Conservation (phyloP, 2,113 vertebrate species). For the Lepisosteus oculatus region DNA sequence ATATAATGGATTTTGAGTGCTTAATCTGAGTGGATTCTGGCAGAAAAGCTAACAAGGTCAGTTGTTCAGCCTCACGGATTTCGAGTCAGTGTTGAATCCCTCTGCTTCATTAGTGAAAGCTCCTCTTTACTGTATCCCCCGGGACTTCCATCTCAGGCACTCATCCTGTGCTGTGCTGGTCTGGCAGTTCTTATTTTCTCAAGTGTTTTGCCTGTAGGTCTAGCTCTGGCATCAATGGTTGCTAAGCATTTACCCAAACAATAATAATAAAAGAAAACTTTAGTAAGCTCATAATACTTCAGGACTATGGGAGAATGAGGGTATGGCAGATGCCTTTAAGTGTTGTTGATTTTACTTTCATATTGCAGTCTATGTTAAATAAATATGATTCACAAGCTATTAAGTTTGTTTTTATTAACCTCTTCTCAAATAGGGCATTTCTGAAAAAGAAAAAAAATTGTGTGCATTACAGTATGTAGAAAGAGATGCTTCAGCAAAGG, state of each 20-base stretch:
- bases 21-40: background rate
- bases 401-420: background rate
- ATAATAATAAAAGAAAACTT: background rate
- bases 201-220: constrained; percentile 9
- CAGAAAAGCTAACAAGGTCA: background rate
- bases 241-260: constrained; percentile 12
- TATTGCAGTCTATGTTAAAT: background rate
- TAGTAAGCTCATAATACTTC: background rate
- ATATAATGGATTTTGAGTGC: too few relatives aligned
- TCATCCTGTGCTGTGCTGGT: background rate
- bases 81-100: background rate
- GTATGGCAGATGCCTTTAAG: background rate
- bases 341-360: background rate
- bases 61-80: background rate
- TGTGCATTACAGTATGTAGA: too few relatives aligned
- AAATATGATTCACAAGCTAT: background rate
- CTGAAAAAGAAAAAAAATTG: too few relatives aligned
- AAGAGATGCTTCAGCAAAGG: too few relatives aligned
- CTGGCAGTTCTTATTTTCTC: background rate
- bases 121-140: too few relatives aligned
- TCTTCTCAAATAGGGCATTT: background rate
- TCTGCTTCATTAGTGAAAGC: background rate
- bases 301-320: background rate
- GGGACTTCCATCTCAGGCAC: background rate
- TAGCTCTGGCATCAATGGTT: constrained; percentile 8